phyloP scores from a whole-genome alignment of 64 coral and sea anemone genomes.

The Catalaphyllia jardinei region DNA sequence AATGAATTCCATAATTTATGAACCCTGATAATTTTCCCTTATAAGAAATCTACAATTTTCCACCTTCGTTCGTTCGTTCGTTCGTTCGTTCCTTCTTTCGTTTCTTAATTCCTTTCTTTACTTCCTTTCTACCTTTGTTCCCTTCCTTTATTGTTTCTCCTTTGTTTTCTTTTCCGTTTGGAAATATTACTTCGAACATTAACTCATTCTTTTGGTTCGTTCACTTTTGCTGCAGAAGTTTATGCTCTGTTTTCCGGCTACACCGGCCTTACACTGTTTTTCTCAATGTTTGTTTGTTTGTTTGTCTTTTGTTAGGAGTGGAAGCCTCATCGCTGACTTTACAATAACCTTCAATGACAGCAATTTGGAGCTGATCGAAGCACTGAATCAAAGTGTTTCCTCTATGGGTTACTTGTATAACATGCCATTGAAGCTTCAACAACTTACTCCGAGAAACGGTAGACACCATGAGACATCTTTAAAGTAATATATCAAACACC shows the following conservation, averaged over 20 bases:
- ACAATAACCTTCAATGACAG: conserved; percentile 14
- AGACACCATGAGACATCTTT: neutral
- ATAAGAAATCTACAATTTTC: too few relatives aligned
- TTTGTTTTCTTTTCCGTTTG: too few relatives aligned
- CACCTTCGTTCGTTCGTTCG: neutral
- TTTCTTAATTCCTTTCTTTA: neutral
- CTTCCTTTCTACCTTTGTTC: neutral
- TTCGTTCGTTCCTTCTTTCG: neutral
- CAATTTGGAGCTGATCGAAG: neutral
- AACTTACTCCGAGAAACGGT: conserved; percentile 11
- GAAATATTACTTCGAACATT: too few relatives aligned
- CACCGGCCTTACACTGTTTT: neutral
- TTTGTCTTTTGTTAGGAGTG: neutral
- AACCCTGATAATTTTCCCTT: too few relatives aligned
- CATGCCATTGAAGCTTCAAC: conserved; percentile 1
- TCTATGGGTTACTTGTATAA: neutral
- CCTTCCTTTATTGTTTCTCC: neutral
- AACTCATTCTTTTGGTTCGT: too few relatives aligned
- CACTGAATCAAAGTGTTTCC: neutral
- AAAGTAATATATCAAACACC: too few relatives aligned
- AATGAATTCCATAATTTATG: too few relatives aligned
- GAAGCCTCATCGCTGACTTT: conserved; percentile 19
- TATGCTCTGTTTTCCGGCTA: too few relatives aligned
- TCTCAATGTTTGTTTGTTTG: neutral
- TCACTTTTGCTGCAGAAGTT: too few relatives aligned